Conservation (phyloP, 1,140 invertebrate species). For the Druon quercuslanigerum region DNA sequence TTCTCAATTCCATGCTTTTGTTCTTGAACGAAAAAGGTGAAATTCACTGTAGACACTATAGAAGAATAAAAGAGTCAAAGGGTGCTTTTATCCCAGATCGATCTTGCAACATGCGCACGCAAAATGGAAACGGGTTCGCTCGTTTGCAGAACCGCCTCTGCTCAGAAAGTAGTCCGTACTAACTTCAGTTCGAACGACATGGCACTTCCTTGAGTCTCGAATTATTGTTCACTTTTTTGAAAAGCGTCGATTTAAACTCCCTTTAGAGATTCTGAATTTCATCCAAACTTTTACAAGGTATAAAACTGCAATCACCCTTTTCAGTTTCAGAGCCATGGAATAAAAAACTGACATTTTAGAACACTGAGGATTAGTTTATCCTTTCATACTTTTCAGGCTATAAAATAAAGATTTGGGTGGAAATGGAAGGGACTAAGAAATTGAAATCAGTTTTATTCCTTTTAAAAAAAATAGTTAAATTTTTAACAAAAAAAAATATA, state of each 20-base stretch:
- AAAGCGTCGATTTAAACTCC: neutral
- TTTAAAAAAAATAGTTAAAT: too few relatives aligned
- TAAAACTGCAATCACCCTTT: neutral
- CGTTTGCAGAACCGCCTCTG: slow-evolving; percentile 49
- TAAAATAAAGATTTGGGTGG: too few relatives aligned
- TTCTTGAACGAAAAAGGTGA: neutral
- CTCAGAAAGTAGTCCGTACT: slow-evolving; percentile 32
- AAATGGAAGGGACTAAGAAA: too few relatives aligned
- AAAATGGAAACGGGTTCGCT: slow-evolving; percentile 52
- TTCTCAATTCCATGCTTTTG: neutral
- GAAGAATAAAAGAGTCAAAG: slow-evolving; percentile 33
- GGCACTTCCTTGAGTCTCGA: slow-evolving; percentile 18
- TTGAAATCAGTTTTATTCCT: too few relatives aligned
- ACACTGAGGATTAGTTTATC: too few relatives aligned
- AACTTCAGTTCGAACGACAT: slow-evolving; percentile 1
- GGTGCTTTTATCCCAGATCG: slow-evolving; percentile 39
- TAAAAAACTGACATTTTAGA: too few relatives aligned
- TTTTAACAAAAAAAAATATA: too few relatives aligned
- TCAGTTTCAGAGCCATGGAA: neutral
- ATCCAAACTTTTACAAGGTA: neutral
- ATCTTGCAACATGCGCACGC: slow-evolving; percentile 48
- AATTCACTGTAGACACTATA: neutral
- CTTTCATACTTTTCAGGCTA: too few relatives aligned
- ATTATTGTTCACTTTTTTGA: slow-evolving; percentile 31
- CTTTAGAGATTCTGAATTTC: neutral